These are phyloP conservation scores for Mormyrus hasselquistii DNA, from an alignment of 2,797 vertebrate genomes.

Conservation along the genomic window DNA sequence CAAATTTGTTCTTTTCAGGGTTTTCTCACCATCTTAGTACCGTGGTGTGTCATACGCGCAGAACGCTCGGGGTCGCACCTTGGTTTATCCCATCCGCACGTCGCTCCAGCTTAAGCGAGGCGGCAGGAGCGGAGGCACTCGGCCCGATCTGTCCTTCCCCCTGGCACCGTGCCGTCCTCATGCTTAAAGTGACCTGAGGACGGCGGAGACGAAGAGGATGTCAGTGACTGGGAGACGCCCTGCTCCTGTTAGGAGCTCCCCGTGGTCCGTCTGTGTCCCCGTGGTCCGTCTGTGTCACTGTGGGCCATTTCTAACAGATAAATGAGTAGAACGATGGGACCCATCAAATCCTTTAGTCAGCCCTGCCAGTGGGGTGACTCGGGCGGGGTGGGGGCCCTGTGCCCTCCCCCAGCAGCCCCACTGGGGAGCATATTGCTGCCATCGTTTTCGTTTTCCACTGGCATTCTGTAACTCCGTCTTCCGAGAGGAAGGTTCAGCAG, in stretches of 20 bases:
- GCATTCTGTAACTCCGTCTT: background rate
- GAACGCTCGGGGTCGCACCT: background rate
- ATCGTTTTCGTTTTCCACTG: background rate
- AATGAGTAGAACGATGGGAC: constrained; percentile 12
- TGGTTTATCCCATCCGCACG: background rate
- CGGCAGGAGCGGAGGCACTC: background rate
- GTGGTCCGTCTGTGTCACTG: background rate
- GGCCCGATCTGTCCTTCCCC: constrained; percentile 7
- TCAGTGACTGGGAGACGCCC: background rate
- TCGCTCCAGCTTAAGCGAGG: background rate
- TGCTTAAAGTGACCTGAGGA: constrained; percentile 13
- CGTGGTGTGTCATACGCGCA: background rate
- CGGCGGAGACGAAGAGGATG: constrained; percentile 1
- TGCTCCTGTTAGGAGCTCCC: constrained; percentile 16
- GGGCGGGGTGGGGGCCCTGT: background rate
- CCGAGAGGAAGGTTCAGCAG: background rate
- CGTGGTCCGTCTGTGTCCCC: background rate
- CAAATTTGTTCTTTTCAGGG: background rate
- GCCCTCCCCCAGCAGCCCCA: background rate
- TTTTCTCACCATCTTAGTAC: background rate
- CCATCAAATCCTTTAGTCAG: background rate
- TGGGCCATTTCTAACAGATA: background rate
- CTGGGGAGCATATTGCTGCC: background rate
- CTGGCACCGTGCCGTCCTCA: background rate
- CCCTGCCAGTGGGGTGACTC: background rate